Percentiles rank a stretch among this genome's conserved stretches.
Evolutionary conservation across 2,888 invertebrate genomes (phyloP).

Genomic region (Orthonevra nobilis): DNA sequence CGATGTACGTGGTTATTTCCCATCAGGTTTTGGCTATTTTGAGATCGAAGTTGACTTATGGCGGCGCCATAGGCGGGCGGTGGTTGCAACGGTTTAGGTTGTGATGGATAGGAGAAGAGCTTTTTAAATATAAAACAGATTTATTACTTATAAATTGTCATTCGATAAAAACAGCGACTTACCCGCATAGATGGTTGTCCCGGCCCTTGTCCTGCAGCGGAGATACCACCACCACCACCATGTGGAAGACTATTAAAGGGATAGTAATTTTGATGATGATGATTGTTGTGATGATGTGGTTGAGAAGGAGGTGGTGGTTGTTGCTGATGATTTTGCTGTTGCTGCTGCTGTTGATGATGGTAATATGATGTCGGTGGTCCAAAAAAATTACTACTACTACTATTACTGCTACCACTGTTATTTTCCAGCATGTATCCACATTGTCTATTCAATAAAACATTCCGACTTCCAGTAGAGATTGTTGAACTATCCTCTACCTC

Average conservation of each 20-base stretch:
- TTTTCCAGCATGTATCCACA: slow-evolving; percentile 51
- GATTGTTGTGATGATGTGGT: slow-evolving; percentile 73
- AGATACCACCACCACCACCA: slow-evolving; percentile 32
- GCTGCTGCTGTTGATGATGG: slow-evolving; percentile 57
- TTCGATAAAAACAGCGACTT: slow-evolving; percentile 53
- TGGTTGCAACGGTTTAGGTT: slow-evolving; percentile 76
- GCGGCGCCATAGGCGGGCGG: slow-evolving; percentile 80
- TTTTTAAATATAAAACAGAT: slow-evolving; percentile 50
- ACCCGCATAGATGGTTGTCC: slow-evolving; percentile 77
- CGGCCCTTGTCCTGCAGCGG: slow-evolving; percentile 30
- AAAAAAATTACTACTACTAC: slow-evolving; percentile 53
- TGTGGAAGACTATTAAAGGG: slow-evolving; percentile 34
- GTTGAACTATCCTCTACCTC: slow-evolving; percentile 17
- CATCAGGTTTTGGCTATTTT: slow-evolving; percentile 77
- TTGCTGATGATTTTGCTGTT: slow-evolving; percentile 63
- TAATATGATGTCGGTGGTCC: slow-evolving; percentile 62
- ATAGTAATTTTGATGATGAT: slow-evolving; percentile 65
- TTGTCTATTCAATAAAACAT: slow-evolving; percentile 38
- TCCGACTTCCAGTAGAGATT: slow-evolving; percentile 8
- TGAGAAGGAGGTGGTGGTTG: slow-evolving; percentile 55
- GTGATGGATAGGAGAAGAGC: slow-evolving; percentile 76
- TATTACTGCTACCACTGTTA: slow-evolving; percentile 48
- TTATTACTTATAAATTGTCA: not conserved
- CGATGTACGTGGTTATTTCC: slow-evolving; percentile 50
- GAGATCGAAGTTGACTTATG: slow-evolving; percentile 80